Evolutionary conservation across 2,113 vertebrate species (phyloP).

Genomic region (Micromys minutus): DNA sequence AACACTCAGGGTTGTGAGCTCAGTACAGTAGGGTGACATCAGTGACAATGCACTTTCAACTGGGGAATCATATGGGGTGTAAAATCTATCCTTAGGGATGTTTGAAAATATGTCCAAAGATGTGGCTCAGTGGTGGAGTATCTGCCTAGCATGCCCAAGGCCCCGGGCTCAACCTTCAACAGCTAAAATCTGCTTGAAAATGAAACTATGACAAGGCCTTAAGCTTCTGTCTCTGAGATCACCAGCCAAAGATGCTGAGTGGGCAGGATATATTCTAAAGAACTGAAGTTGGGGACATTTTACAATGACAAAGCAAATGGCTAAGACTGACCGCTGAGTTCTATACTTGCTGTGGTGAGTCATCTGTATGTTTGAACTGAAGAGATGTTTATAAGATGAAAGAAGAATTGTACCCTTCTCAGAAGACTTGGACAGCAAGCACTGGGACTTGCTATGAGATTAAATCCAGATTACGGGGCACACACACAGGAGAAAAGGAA

Average conservation of each 20-base stretch:
- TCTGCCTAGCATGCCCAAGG: background rate
- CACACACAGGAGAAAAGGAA: background rate
- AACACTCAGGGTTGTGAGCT: background rate
- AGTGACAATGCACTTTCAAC: background rate
- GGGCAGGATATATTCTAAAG: background rate
- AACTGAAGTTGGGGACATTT: background rate
- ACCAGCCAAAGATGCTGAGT: background rate
- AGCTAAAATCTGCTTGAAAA: background rate
- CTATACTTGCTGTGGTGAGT: background rate
- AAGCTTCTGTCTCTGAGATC: background rate
- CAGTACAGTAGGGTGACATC: background rate
- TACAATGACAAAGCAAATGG: constrained; percentile 15
- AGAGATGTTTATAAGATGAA: constrained; percentile 24
- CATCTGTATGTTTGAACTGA: background rate
- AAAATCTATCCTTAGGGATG: background rate
- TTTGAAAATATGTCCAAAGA: background rate
- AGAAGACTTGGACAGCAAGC: background rate
- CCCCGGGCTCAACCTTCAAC: background rate
- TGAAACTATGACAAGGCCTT: background rate
- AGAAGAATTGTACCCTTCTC: background rate
- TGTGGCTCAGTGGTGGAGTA: background rate
- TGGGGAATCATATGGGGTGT: background rate
- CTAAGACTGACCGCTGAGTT: background rate
- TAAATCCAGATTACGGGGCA: background rate
- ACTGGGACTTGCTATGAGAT: background rate